phyloP scores from a whole-genome alignment of 2,797 vertebrate genomes.

The Gymnoscopelus braueri region DNA sequence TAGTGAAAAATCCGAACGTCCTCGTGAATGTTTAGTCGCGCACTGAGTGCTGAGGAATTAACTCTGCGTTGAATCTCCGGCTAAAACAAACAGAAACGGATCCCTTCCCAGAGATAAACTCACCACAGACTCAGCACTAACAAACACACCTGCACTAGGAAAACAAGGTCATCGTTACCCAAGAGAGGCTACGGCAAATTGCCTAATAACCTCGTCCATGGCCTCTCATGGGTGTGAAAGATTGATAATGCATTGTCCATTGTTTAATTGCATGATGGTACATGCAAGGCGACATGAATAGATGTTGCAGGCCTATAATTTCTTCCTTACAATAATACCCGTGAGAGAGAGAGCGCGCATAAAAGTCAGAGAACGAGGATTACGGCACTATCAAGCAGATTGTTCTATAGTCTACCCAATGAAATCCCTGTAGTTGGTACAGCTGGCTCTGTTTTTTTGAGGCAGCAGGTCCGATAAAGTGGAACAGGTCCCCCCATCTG shows the following conservation, averaged over 20 bases:
- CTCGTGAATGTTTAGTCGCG: constrained; percentile 8
- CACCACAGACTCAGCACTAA: not conserved
- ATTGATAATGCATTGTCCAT: constrained; percentile 3
- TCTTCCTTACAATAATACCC: constrained; percentile 8
- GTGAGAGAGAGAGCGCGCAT: not conserved
- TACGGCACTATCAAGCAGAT: constrained; percentile 13
- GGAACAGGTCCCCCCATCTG: constrained; percentile 67
- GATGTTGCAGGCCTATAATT: not conserved
- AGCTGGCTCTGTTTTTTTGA: constrained; percentile 56
- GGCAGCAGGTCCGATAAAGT: constrained; percentile 36
- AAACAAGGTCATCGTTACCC: not conserved
- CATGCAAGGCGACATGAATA: not conserved
- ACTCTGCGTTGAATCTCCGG: not conserved
- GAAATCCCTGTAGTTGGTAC: constrained; percentile 12
- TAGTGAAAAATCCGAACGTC: too few relatives aligned
- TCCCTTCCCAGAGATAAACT: not conserved
- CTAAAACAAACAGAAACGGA: constrained; percentile 15
- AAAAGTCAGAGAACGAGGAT: constrained; percentile 2
- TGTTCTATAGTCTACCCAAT: constrained; percentile 12
- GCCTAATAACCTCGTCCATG: not conserved
- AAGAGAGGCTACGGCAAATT: not conserved
- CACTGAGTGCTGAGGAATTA: constrained; percentile 4
- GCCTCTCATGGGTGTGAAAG: not conserved
- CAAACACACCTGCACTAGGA: constrained; percentile 1
- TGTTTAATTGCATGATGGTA: not conserved